These are phyloP conservation scores for Calliscelio sp. DNA, from an alignment of 2,888 invertebrate species.

Conservation along the genomic window DNA sequence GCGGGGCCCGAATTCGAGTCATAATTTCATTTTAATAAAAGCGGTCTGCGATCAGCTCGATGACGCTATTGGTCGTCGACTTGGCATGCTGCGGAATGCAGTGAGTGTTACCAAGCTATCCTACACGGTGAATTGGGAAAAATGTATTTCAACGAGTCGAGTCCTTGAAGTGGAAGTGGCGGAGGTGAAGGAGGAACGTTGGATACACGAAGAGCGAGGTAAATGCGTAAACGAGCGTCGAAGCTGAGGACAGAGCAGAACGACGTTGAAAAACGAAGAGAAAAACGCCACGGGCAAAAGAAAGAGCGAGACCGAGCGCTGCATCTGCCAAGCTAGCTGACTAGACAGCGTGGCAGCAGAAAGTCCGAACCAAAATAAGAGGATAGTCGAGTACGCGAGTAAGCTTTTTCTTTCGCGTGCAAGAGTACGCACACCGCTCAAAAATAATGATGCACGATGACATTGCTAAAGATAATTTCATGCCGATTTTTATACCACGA, in stretches of 20 bases:
- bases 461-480: constrained; percentile 58
- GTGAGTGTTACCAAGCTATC: no score
- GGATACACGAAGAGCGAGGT: constrained; percentile 46
- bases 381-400: constrained; percentile 73
- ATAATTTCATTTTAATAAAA: constrained; percentile 64
- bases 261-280: constrained; percentile 52
- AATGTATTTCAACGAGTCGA: constrained; percentile 67
- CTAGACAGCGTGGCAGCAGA: constrained; percentile 84
- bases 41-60: no score
- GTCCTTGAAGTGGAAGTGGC: constrained; percentile 65
- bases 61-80: constrained; percentile 35
- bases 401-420: constrained; percentile 72
- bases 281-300: constrained; percentile 36
- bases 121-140: constrained; percentile 72
- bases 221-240: constrained; percentile 54
- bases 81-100: constrained; percentile 53
- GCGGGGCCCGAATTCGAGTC: constrained; percentile 2
- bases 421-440: constrained; percentile 61
- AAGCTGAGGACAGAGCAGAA: constrained; percentile 41
- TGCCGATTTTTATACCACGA: constrained; percentile 58
- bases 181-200: constrained; percentile 62
- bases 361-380: constrained; percentile 78
- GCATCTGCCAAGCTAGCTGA: constrained; percentile 74
- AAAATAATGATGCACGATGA: constrained; percentile 62
- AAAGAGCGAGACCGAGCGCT: constrained; percentile 48